These are phyloP conservation scores for Athalia cordata DNA, from an alignment of 2,888 invertebrate genomes.

Conservation along the genomic window DNA sequence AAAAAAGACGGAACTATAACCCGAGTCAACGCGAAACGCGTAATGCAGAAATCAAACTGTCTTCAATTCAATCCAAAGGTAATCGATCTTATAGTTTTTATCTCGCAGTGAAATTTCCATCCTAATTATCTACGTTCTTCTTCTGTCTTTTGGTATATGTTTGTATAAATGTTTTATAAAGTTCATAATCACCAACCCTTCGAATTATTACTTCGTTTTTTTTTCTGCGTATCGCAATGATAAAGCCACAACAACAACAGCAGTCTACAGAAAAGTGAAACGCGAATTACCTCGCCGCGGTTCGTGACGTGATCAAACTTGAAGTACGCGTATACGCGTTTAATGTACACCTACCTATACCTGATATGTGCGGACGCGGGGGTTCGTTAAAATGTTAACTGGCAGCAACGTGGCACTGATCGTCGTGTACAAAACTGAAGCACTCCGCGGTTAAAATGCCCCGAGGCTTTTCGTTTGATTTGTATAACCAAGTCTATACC, in stretches of 20 bases:
- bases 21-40: too few species aligned
- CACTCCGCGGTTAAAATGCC: constrained; percentile 12
- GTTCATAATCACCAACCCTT: too few species aligned
- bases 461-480: constrained; percentile 26
- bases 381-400: constrained; percentile 39
- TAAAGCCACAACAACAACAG: neutral
- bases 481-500: constrained; percentile 9
- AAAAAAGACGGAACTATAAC: too few species aligned
- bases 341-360: neutral
- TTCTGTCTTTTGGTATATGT: neutral
- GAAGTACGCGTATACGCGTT: constrained; percentile 25
- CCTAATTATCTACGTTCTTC: too few species aligned
- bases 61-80: too few species aligned
- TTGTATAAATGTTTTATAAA: neutral
- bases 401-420: constrained; percentile 35
- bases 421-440: constrained; percentile 16
- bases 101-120: too few species aligned
- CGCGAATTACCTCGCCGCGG: constrained; percentile 29
- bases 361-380: neutral
- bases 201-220: neutral
- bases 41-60: too few species aligned
- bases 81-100: too few species aligned
- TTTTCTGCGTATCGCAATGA: neutral
- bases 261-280: constrained; percentile 11
- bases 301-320: constrained; percentile 38